Conservation (phyloP, 2,888 invertebrate species). For the Diogma glabrata region DNA sequence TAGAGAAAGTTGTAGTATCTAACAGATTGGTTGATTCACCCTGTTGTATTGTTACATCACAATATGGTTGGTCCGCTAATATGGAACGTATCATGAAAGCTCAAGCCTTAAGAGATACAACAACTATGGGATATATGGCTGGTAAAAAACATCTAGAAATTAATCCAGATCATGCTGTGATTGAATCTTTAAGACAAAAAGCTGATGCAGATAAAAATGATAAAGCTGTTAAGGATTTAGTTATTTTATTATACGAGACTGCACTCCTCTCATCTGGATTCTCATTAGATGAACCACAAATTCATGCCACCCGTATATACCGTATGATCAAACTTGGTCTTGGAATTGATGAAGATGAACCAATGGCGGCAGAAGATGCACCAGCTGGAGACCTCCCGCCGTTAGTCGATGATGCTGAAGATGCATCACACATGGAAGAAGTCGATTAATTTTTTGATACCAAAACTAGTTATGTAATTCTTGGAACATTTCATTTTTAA, state of each 20-base stretch:
- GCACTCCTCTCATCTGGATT: slow-evolving; percentile 94
- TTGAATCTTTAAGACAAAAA: slow-evolving; percentile 82
- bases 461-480: slow-evolving; percentile 38
- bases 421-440: slow-evolving; percentile 97
- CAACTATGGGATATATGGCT: slow-evolving; percentile 99
- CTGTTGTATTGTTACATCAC: slow-evolving; percentile 97
- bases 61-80: slow-evolving; percentile 99
- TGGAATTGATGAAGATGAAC: slow-evolving; percentile 93
- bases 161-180: slow-evolving; percentile 89
- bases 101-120: slow-evolving; percentile 90
- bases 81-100: slow-evolving; percentile 99
- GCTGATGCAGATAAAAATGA: slow-evolving; percentile 96
- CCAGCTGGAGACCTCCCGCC: slow-evolving; percentile 66
- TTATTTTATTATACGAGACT: slow-evolving; percentile 91
- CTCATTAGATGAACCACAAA: slow-evolving; percentile 87
- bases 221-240: slow-evolving; percentile 95
- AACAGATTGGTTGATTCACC: slow-evolving; percentile 95
- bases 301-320: slow-evolving; percentile 91
- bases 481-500: not conserved
- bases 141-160: slow-evolving; percentile 98
- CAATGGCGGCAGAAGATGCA: slow-evolving; percentile 57
- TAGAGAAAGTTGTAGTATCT: slow-evolving; percentile 94
- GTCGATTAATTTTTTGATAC: slow-evolving; percentile 80
- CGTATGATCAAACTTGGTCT: slow-evolving; percentile 98
- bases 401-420: slow-evolving; percentile 79